Base-by-base conservation (phyloP, 2,888 invertebrate species). In the Tribolium freemani region DNA sequence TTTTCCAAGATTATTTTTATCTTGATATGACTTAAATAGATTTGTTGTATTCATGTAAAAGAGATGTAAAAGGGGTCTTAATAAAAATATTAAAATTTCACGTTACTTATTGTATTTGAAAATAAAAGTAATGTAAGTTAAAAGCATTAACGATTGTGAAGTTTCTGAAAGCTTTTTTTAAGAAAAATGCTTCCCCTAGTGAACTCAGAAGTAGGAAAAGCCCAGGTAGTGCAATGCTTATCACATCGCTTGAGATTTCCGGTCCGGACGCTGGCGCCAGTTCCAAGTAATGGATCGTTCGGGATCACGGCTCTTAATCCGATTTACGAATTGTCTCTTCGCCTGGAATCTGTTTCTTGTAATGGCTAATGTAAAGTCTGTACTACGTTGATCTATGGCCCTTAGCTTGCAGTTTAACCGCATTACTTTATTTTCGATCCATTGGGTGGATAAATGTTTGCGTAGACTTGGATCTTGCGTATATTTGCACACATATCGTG, bases 261-360 rank as follows among this genome's bases (percentile, higher is more conserved):
- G 82, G 81, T 75, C 82, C 82, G 84, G 83, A 84, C 82, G 80
- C 78, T 81, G 84, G 84, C 84, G 84, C 84, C 84, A 83, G 81
- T 75, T 77, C 78, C 76, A 78, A 76, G 82, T 83, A 83, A 84
- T 83, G 84, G 84, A 84, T 84, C 82, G 83, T 80, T 79, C 80
- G 77, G 79, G 82, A 82, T 83, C 83, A 81, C 81, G 77, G 81
- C 80, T 81, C 81, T 81, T 84, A 84, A 84, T 84, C 84, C 81
- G 84, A 84, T 84, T 82, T 84, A 77, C 79, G 76, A 77, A 77
- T 78, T 76, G 61, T 81, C 79, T 79, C 78, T 74, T 75, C 78
- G 79, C 75, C 74, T 76, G 75, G 77, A 80, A 82, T 81, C 80
- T 81, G 82, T 79, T 81, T 77, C 80, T 79, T 80, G 78, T 81